Base-by-base conservation (phyloP, 2,888 invertebrate species). In the Macrophya annulata region DNA sequence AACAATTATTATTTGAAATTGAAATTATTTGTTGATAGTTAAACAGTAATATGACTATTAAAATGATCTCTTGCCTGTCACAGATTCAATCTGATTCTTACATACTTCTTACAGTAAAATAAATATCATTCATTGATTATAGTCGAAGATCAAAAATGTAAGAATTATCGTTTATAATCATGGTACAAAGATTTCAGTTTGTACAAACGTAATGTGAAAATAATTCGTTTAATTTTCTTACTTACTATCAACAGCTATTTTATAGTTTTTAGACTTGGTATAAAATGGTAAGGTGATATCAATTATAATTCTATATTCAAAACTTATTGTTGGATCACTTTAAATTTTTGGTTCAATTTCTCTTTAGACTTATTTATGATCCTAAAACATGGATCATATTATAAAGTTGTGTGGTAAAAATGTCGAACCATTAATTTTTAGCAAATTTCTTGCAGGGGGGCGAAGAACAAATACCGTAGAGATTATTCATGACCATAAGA, bases 401-500 rank as follows among this genome's bases (percentile, higher is more conserved):
- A n/a, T 15, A 51, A 48, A 48, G 12, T 59, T 12, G n/a, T 21
- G 15, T 59, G 9, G 40, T 40, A 59, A 51, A 79, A 21, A 59
- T 79, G 17, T 51, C 4, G 31, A 51, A 76, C 25, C 31, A 15
- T 55, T 31, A 37, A 65, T 62, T 62, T 81, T 81, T 31, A 81
- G 85, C 87, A 87, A 88, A 87, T 87, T 86, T 89, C 89, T 89
- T 90, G 89, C 90, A 90, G 88, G 90, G 88, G 85, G 88, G 89
- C 84, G 88, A 88, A 87, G 87, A 82, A 88, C 89, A 88, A 89
- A 89, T 88, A 90, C 88, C 88, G 88, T 89, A 91, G 89, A 89
- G 88, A 87, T 88, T 88, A 87, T 87, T 82, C 85, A 87, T 88
- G 77, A 87, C 86, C 85, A 86, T 87, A 87, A 88, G 87, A 88